Conservation (phyloP, 2,113 vertebrate genomes). For the Charadrius vociferus region DNA sequence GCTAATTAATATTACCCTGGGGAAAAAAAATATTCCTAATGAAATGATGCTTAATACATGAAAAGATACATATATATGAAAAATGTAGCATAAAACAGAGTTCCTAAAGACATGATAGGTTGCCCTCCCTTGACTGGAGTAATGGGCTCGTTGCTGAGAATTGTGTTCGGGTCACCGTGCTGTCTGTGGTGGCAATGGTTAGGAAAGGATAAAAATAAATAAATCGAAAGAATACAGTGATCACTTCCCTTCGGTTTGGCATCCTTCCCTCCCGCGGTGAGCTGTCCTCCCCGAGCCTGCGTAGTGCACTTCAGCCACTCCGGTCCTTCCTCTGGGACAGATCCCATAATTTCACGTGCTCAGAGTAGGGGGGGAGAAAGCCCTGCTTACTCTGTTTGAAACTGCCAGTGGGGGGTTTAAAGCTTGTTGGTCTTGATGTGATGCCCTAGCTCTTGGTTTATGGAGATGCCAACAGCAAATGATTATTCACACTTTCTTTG, state of each 20-base stretch:
- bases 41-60: neutral
- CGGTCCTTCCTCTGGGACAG: neutral
- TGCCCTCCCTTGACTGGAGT: neutral
- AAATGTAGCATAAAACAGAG: neutral
- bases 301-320: neutral
- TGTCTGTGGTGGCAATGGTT: neutral
- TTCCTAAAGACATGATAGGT: neutral
- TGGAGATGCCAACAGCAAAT: neutral
- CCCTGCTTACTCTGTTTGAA: neutral
- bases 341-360: neutral
- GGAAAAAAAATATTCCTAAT: neutral
- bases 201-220: neutral
- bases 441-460: neutral
- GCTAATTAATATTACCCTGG: neutral
- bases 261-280: neutral
- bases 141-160: neutral
- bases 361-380: neutral
- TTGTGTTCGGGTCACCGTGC: fast-evolving
- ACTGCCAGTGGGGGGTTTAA: neutral
- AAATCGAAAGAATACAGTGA: fast-evolving
- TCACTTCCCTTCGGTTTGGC: neutral
- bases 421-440: neutral
- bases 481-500: neutral
- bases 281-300: too few relatives aligned
- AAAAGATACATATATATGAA: neutral